A percentile compares a stretch with the other conserved stretches of the same genome.
Evolutionary conservation across 1,140 invertebrate genomes (phyloP).

Genomic region (Pomacea maculata): DNA sequence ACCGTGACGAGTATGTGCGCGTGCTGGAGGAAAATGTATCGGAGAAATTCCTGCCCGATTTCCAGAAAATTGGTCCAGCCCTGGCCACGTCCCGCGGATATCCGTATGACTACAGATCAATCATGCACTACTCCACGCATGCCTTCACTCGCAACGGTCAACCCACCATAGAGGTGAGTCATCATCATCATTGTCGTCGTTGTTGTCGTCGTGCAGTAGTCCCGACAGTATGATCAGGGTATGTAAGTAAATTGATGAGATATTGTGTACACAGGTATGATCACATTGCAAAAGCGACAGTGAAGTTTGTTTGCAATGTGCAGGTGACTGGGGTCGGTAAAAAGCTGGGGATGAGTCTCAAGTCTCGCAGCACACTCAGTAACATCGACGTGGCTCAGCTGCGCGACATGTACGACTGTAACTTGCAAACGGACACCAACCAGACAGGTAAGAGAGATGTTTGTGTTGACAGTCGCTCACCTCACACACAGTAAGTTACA

Average conservation of each 20-base stretch:
- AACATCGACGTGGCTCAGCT: slow-evolving; percentile 59
- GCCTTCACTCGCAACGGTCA: slow-evolving; percentile 80
- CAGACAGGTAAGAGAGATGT: slow-evolving; percentile 31
- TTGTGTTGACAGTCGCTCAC: neutral
- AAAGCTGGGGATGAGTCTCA: slow-evolving; percentile 47
- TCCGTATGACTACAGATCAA: slow-evolving; percentile 80
- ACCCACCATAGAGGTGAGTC: slow-evolving; percentile 63
- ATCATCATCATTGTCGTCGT: too few species aligned
- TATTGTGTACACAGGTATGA: neutral
- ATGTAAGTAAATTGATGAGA: neutral
- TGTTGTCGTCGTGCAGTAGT: too few species aligned
- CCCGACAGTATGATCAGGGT: neutral
- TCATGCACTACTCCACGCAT: slow-evolving; percentile 84
- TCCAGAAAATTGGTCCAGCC: slow-evolving; percentile 32
- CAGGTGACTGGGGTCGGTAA: slow-evolving; percentile 58
- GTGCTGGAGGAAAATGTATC: slow-evolving; percentile 46
- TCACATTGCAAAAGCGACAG: neutral
- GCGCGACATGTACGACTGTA: slow-evolving; percentile 59
- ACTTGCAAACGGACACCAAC: slow-evolving; percentile 43
- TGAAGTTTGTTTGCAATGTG: neutral
- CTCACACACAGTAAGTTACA: too few species aligned
- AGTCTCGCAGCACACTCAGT: slow-evolving; percentile 53
- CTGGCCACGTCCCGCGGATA: slow-evolving; percentile 39
- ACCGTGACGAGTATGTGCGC: slow-evolving; percentile 48
- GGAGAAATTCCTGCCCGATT: slow-evolving; percentile 37